Base-by-base conservation (phyloP, 2,113 vertebrate species). In the Engystomops pustulosus region DNA sequence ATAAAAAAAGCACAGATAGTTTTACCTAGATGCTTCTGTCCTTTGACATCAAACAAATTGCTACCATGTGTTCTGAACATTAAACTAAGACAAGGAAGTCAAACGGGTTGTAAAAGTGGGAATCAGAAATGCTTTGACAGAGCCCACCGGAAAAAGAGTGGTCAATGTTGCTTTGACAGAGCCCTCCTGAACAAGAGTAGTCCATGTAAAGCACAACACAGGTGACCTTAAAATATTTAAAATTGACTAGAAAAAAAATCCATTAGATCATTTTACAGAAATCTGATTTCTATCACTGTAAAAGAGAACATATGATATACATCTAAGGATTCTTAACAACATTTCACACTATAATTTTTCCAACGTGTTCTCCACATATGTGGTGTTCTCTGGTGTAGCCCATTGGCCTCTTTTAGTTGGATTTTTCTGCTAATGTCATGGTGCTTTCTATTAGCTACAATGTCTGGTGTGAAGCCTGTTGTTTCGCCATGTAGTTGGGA, bases 181-280 rank as follows among this genome's bases (percentile, higher is more conserved):
- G 25, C 32, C n/a, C 67, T 1, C 12, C n/a, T 7, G 51, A 58
- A 44, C 47, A 69, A 71, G 69, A 38, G 36, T 49, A 72, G 47
- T 44, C n/a, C 49, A 69, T 36, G 30, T 53, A 15, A 47, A 81
- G 3, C 79, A 80, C 41, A 67, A 36, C 74, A 18, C 9, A 65
- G 14, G 77, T 79, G 77, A 79, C 77, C 77, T 65, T 79, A 44
- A n/a, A 79, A 45, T 45, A 6, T 58, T 60, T 20, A 60, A 62
- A 79, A 62, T 45, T 45, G 55, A 65, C 77, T 62, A 60, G 38
- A n/a, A 38, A 47, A 80, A 68, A 30, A 80, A 49, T 32, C 60
- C 38, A 68, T 49, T 49, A 80, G 41, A 51, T 79, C n/a, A 79
- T 67, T 65, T 67, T 79, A 38, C 18, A 65, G 36, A 79, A 41